These are phyloP conservation scores for Sisyra terminalis DNA, from an alignment of 2,888 invertebrate species.

Conservation along the genomic window DNA sequence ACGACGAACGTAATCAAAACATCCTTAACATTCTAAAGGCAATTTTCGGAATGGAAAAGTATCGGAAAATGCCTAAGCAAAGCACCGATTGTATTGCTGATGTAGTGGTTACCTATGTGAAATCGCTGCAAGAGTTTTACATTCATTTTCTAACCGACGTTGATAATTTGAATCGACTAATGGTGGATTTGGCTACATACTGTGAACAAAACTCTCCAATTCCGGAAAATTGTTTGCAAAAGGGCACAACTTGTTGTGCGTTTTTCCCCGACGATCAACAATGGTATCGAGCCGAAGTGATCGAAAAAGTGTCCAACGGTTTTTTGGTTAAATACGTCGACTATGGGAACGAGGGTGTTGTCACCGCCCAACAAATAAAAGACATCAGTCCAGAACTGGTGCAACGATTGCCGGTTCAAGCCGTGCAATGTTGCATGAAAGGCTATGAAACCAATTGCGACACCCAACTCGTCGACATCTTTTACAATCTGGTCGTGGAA, in stretches of 20 bases:
- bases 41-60: constrained; percentile 13
- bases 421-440: constrained; percentile 60
- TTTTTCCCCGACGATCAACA: constrained; percentile 61
- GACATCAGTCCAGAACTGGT: constrained; percentile 46
- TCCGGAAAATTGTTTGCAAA: constrained; percentile 27
- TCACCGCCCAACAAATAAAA: constrained; percentile 40
- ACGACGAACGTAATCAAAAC: constrained; percentile 35
- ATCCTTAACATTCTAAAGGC: constrained; percentile 37
- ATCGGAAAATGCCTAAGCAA: constrained; percentile 19
- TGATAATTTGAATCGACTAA: constrained; percentile 42
- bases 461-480: constrained; percentile 36
- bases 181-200: constrained; percentile 44
- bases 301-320: constrained; percentile 27
- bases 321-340: constrained; percentile 75
- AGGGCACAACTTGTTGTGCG: constrained; percentile 58
- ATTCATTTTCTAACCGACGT: constrained; percentile 49
- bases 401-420: constrained; percentile 47
- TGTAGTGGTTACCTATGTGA: constrained; percentile 45
- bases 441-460: constrained; percentile 40
- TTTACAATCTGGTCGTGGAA: constrained; percentile 54
- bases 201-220: constrained; percentile 27
- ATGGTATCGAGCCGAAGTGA: constrained; percentile 82
- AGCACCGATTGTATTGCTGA: constrained; percentile 27
- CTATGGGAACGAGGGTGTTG: constrained; percentile 85
- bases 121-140: constrained; percentile 55